Base-by-base conservation (phyloP, 2,113 vertebrate genomes). In the Holacanthus passer region DNA sequence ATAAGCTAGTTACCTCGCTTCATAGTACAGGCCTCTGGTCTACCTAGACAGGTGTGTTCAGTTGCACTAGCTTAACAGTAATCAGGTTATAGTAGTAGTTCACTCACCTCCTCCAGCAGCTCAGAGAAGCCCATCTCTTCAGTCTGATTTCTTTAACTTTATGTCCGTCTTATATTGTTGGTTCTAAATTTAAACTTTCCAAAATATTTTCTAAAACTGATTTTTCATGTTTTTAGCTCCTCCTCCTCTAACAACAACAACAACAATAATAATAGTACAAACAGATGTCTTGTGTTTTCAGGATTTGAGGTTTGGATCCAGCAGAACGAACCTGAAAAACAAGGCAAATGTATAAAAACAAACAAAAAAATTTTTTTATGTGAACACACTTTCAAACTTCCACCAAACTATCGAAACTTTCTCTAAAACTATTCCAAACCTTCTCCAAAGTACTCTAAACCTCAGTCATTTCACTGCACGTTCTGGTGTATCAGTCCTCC, bases 81-180 rank as follows among this genome's bases (percentile, higher is more conserved):
- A 59, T 50, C 13, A 17, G 3, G 63, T 45, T 45, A 65, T 14
- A 55, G 14, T 1, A 43, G 27, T 7, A 20, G 0, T 16, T 48
- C 31, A 53, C 84, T 90, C 64, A 94, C 86, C 86, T 92, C 78
- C 0, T 94, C 91, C 82, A 96, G 84, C 43, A 96, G 76, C 19
- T 94, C 95, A 2, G 90, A 50, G 59, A 96, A 96, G 1, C 91
- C 91, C 95, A 94, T 96, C 53, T 39, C 16, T 29, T 48, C 20
- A 12, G 8, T 32, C 1, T 10, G 5, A 43, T 16, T 5, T 22
- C 20, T 43, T 31, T 9, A 22, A 5, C 7, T 48, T 19, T 5
- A 27, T 2, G 8, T 19, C 0, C 1, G 24, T 45, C 35, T 27
- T 2, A 35, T 37, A 37, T 19, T 9, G 45, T 47, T n/a, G 0